phyloP scores from a whole-genome alignment of 2,797 vertebrate species.

The Trachurus trachurus region DNA sequence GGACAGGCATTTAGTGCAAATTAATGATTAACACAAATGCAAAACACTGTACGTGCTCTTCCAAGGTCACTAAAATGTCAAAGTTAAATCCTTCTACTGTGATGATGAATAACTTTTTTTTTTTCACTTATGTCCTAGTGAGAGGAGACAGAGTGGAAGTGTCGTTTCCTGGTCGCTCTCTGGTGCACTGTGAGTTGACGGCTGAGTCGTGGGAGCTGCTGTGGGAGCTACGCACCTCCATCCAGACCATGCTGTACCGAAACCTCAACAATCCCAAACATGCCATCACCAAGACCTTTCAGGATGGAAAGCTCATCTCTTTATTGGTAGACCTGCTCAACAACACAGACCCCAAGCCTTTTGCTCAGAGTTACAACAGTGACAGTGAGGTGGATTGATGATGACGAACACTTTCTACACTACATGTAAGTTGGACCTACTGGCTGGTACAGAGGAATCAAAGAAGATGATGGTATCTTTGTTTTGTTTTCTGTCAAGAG shows the following conservation, averaged over 20 bases:
- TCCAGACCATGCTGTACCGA: constrained; percentile 92
- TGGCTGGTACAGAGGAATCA: constrained; percentile 23
- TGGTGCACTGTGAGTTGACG: constrained; percentile 90
- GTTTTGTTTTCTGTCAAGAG: neutral
- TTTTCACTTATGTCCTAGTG: constrained; percentile 69
- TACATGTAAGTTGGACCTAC: neutral
- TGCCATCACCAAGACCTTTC: constrained; percentile 66
- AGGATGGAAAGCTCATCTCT: constrained; percentile 90
- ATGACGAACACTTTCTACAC: neutral
- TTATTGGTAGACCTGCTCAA: constrained; percentile 93
- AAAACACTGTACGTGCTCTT: no score
- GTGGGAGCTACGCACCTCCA: constrained; percentile 90
- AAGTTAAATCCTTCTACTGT: neutral
- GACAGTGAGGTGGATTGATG: constrained; percentile 78
- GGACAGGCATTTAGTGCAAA: neutral
- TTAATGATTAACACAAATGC: neutral
- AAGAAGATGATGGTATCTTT: neutral
- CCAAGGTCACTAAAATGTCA: neutral
- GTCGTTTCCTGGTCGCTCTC: constrained; percentile 86
- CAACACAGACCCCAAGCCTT: constrained; percentile 64
- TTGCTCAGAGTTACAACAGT: constrained; percentile 17
- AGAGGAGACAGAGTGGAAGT: constrained; percentile 87
- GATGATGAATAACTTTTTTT: neutral
- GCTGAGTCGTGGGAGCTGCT: constrained; percentile 89
- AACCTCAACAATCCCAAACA: constrained; percentile 85